Evolutionary conservation across 2,113 vertebrate species (phyloP).

Genomic region (Pelvicachromis taeniatus): DNA sequence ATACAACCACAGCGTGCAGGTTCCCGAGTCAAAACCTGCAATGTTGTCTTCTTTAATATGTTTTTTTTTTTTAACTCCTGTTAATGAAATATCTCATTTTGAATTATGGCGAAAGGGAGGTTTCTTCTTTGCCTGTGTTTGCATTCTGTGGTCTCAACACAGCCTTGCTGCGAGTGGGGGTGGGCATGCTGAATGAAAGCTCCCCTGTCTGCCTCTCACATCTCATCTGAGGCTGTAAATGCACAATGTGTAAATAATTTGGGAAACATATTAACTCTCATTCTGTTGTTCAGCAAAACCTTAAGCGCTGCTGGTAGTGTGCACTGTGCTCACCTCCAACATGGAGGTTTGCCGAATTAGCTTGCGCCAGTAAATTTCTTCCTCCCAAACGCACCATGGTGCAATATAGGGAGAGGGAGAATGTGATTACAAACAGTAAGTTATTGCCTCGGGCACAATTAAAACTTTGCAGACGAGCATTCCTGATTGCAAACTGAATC

Average conservation of each 20-base stretch:
- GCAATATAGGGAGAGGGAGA: constrained; percentile 89
- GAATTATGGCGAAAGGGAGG: constrained; percentile 10
- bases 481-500: constrained; percentile 93
- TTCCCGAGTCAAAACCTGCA: neutral
- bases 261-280: constrained; percentile 89
- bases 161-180: constrained; percentile 10
- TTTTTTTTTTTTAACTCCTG: neutral
- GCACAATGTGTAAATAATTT: constrained; percentile 88
- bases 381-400: constrained; percentile 78
- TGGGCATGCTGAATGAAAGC: constrained; percentile 36
- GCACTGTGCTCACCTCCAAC: constrained; percentile 84
- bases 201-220: constrained; percentile 41
- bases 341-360: constrained; percentile 86
- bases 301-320: constrained; percentile 84
- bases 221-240: constrained; percentile 83
- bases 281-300: constrained; percentile 86
- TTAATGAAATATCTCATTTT: constrained; percentile 37
- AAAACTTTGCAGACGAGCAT: constrained; percentile 96
- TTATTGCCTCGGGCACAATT: constrained; percentile 96
- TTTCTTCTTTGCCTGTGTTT: constrained; percentile 24
- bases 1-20: neutral
- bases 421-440: constrained; percentile 98
- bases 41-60: constrained; percentile 4
- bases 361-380: constrained; percentile 87
- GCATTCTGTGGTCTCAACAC: constrained; percentile 21